phyloP scores from a whole-genome alignment of 2,888 invertebrate species.

The Amiota mariae region DNA sequence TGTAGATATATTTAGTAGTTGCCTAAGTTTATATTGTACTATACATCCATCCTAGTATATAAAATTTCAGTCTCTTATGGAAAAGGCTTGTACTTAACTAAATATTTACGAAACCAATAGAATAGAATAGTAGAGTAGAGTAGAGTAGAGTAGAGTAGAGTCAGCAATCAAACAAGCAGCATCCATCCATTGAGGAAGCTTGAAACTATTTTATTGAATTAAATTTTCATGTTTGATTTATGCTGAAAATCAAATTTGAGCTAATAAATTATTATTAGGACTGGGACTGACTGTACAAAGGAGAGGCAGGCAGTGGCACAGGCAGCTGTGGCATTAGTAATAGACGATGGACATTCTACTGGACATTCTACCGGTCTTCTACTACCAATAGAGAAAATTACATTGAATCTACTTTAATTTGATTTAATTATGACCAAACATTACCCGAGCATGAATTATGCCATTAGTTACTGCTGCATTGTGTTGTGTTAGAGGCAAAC shows the following conservation, averaged over 20 bases:
- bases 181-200: not conserved
- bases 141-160: too few relatives aligned
- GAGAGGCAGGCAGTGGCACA: not conserved
- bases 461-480: not conserved
- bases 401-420: not conserved
- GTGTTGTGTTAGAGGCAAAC: not conserved
- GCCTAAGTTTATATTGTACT: too few relatives aligned
- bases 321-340: not conserved
- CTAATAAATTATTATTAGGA: slow-evolving; percentile 11
- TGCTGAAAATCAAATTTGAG: not conserved
- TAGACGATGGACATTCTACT: too few relatives aligned
- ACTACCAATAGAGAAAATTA: not conserved
- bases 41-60: not conserved
- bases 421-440: not conserved
- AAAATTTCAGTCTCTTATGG: too few relatives aligned
- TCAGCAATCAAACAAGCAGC: not conserved
- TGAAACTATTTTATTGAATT: slow-evolving; percentile 16
- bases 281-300: not conserved
- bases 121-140: too few relatives aligned
- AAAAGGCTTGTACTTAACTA: not conserved
- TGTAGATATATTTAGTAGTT: too few relatives aligned
- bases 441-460: not conserved
- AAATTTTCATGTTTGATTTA: slow-evolving; percentile 6
- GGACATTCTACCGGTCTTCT: too few relatives aligned
- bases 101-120: not conserved